Conservation (phyloP, 2,797 vertebrate genomes). For the Tiaroga cobitis region DNA sequence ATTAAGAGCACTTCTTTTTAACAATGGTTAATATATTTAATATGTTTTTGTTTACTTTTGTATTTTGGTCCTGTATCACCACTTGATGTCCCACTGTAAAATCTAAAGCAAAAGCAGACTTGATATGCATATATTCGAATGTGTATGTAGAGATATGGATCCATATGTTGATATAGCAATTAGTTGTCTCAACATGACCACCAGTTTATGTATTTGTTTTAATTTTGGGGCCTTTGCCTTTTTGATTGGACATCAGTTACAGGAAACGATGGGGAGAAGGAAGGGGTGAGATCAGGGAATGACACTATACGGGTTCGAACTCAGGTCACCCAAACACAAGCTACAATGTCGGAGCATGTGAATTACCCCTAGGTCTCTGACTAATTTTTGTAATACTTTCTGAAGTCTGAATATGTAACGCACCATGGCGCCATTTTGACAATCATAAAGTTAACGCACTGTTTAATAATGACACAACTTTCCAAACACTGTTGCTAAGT, state of each 20-base stretch:
- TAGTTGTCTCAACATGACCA: slow-evolving; percentile 22
- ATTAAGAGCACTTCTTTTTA: background rate
- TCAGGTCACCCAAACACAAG: slow-evolving; percentile 28
- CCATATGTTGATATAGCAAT: slow-evolving; percentile 14
- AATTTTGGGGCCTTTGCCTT: slow-evolving; percentile 9
- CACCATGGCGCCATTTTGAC: background rate
- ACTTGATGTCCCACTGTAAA: background rate
- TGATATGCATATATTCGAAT: background rate
- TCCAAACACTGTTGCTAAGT: background rate
- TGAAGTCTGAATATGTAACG: background rate
- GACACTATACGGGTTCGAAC: background rate
- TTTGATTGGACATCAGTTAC: background rate
- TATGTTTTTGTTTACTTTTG: background rate
- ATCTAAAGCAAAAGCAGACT: background rate
- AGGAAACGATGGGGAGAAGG: slow-evolving; percentile 18
- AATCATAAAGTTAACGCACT: background rate
- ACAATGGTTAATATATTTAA: background rate
- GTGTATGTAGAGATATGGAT: background rate
- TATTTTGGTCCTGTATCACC: background rate
- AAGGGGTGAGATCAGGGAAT: slow-evolving; percentile 13
- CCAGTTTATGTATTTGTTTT: slow-evolving; percentile 21
- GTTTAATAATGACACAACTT: background rate
- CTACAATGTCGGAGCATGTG: background rate
- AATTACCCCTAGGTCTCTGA: background rate
- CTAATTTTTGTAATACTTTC: background rate